Evolutionary conservation across 1,140 invertebrate species (phyloP), one percentile per base, ranked within the genome.

Genomic region (Eriosoma lanigerum): DNA sequence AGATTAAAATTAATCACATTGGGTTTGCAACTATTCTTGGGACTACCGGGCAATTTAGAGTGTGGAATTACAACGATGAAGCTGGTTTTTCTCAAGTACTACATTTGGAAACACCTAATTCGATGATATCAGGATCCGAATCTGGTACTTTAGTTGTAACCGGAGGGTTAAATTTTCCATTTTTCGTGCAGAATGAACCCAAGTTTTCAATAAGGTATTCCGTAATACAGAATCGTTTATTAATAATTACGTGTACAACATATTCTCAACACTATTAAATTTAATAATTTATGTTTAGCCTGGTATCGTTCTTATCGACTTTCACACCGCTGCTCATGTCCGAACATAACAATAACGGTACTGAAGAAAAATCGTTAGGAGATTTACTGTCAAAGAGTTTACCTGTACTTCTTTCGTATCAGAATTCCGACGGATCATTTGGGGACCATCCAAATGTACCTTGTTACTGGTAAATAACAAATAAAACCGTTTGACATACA

Each of bases 11-110:
- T 21, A 87, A 87, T 72, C 88, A 89, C 82, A 86, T 91, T 8
- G 90, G 89, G 10, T 90, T 91, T 83, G 87, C 89, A 21, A 88
- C 89, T 0, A 84, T 87, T 4, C 90, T 89, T 88, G 89, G 89
- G 3, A 86, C 88, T 68, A 86, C 88, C 38, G 89, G 89, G n/a
- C 89, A 90, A 83, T 85, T 32, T 85, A 90, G 90, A 84, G 88
- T 91, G 68, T 91, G 89, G 89, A 90, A 90, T 83, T 90, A 89
- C 85, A 90, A 91, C 83, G 89, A 91, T 81, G 89, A 91, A 85
- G 89, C 89, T 6, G 90, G 90, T 4, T 90, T 90, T 83, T 90
- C 89, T 4, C 89, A 90, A 88, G 89, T 91, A 0, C 83, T 91
- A 0, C 89, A 90, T 83, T 85, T 91, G 8, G 89, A 89, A 82